Conservation (phyloP, 2,113 vertebrate genomes). For the Grammomys dolichurus region DNA sequence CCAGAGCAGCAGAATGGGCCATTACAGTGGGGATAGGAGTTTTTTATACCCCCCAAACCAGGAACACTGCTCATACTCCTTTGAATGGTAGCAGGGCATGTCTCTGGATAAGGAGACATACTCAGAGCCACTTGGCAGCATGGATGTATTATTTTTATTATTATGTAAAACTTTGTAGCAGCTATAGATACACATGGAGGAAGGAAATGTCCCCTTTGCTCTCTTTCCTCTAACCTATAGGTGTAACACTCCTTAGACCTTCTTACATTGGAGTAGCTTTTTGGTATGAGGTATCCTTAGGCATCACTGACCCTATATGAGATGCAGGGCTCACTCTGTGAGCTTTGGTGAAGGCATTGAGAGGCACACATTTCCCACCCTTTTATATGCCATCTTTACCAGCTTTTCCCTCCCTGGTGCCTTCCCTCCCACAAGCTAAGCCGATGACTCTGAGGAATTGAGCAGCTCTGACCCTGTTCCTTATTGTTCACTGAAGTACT, state of each 20-base stretch:
- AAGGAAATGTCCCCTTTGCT: neutral
- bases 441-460: neutral
- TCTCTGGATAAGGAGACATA: neutral
- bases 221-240: neutral
- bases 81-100: neutral
- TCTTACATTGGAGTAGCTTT: neutral
- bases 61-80: neutral
- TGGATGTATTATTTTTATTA: neutral
- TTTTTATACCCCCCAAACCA: neutral
- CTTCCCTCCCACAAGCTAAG: neutral
- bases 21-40: too few species aligned
- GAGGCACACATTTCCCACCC: neutral
- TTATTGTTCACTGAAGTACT: neutral
- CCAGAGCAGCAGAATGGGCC: too few species aligned
- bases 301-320: neutral
- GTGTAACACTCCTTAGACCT: neutral
- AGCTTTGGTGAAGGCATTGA: neutral
- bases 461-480: neutral
- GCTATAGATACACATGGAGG: neutral
- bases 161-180: neutral
- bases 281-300: neutral
- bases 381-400: neutral
- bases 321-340: neutral
- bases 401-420: neutral
- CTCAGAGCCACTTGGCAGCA: neutral